Evolutionary conservation across 2,113 vertebrate genomes (phyloP).

Genomic region (Orientallactaga bullata): DNA sequence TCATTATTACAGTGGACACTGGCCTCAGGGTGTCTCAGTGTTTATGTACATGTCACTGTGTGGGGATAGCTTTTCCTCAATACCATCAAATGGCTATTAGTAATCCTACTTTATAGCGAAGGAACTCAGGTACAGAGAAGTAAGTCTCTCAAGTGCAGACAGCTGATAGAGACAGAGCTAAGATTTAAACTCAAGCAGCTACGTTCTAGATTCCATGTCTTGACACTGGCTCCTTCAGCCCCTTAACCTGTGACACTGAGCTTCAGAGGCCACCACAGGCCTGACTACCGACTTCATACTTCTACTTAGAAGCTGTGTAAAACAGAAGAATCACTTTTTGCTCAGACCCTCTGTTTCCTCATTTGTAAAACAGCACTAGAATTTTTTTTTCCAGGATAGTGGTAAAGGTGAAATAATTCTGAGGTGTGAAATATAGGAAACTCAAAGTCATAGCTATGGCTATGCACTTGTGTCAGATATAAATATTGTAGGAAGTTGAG

Average conservation of each 20-base stretch:
- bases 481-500: background rate
- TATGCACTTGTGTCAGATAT: background rate
- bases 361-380: background rate
- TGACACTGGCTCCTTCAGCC: background rate
- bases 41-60: background rate
- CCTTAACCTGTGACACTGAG: background rate
- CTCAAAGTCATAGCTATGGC: background rate
- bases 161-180: background rate
- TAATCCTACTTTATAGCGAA: conserved; percentile 34
- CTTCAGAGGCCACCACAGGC: background rate
- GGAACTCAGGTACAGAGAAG: background rate
- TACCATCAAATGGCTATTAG: background rate
- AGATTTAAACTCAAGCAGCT: background rate
- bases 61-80: background rate
- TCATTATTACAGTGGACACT: background rate
- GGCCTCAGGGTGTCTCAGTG: background rate
- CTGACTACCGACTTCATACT: background rate
- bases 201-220: background rate
- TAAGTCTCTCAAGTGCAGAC: background rate
- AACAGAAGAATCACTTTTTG: background rate
- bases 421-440: background rate
- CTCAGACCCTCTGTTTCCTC: background rate
- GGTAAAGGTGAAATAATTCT: background rate
- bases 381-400: background rate
- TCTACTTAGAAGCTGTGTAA: background rate